These are phyloP conservation scores for Acropora tenuis DNA, from an alignment of 64 coral and sea anemone species.

Conservation along the genomic window DNA sequence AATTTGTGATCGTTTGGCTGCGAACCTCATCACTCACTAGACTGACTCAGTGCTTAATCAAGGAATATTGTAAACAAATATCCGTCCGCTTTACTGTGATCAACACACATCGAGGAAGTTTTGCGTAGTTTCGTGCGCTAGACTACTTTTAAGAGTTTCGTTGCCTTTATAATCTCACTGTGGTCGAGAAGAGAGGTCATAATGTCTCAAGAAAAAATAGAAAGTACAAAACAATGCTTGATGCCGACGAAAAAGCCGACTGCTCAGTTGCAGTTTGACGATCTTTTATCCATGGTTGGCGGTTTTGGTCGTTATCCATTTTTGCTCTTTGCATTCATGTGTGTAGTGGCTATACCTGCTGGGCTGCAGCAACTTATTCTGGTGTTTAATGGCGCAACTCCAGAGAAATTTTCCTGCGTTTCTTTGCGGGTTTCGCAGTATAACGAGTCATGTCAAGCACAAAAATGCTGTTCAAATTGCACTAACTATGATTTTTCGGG, in stretches of 20 bases:
- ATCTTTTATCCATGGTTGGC: slow-evolving; percentile 75
- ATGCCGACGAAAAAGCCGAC: slow-evolving; percentile 19
- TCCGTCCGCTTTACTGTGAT: too few relatives aligned
- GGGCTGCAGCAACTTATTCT: slow-evolving; percentile 81
- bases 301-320: slow-evolving; percentile 81
- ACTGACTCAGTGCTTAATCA: too few relatives aligned
- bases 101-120: too few relatives aligned
- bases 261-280: slow-evolving; percentile 61
- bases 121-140: too few relatives aligned
- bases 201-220: neutral
- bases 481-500: slow-evolving; percentile 43
- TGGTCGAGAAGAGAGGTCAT: neutral
- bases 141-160: too few relatives aligned
- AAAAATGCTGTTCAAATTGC: slow-evolving; percentile 73
- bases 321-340: slow-evolving; percentile 78
- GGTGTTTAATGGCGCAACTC: slow-evolving; percentile 83
- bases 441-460: slow-evolving; percentile 63
- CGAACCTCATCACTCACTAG: too few relatives aligned
- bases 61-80: too few relatives aligned
- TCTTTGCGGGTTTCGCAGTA: neutral
- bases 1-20: too few relatives aligned
- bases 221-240: neutral
- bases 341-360: slow-evolving; percentile 72
- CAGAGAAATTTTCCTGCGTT: slow-evolving; percentile 42
- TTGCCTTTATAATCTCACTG: neutral